Conservation (phyloP, 2,888 invertebrate genomes). For the Catocala sponsa region DNA sequence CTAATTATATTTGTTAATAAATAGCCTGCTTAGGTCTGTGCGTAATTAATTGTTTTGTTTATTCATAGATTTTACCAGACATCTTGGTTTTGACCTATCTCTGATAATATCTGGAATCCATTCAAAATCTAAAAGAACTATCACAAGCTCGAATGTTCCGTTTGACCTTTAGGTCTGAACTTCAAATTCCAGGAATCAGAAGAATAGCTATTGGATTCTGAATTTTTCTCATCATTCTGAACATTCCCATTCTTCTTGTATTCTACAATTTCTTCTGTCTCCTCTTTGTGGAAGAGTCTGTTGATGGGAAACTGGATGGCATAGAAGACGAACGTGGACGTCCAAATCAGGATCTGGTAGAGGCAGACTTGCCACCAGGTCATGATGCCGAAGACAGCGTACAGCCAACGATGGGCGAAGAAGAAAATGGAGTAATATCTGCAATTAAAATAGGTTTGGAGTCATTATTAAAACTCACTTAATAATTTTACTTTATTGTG, state of each 20-base stretch:
- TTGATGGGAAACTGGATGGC: conserved; percentile 75
- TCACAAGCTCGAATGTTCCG: conserved; percentile 73
- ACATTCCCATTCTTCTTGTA: conserved; percentile 19
- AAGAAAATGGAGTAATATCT: conserved; percentile 82
- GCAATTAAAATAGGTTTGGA: conserved; percentile 48
- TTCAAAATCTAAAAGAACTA: neutral
- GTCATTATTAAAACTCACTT: too few relatives aligned
- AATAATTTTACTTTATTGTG: too few relatives aligned
- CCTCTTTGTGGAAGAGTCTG: conserved; percentile 69
- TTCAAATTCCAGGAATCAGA: conserved; percentile 45
- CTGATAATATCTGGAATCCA: neutral
- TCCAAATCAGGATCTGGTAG: conserved; percentile 74
- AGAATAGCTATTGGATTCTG: neutral
- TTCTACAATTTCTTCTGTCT: conserved; percentile 6
- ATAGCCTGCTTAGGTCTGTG: too few relatives aligned
- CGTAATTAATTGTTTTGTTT: too few relatives aligned
- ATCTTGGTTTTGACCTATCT: too few relatives aligned
- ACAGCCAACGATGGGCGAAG: conserved; percentile 80
- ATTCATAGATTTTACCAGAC: too few relatives aligned
- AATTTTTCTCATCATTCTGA: conserved; percentile 20
- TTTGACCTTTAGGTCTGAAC: conserved; percentile 54
- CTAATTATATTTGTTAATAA: too few relatives aligned
- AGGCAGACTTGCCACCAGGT: conserved; percentile 84
- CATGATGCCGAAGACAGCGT: conserved; percentile 84
- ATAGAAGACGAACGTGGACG: conserved; percentile 71